Percentiles rank a stretch among this genome's conserved stretches.
phyloP scores from a whole-genome alignment of 2,797 vertebrate species.

The Erpetoichthys calabaricus region DNA sequence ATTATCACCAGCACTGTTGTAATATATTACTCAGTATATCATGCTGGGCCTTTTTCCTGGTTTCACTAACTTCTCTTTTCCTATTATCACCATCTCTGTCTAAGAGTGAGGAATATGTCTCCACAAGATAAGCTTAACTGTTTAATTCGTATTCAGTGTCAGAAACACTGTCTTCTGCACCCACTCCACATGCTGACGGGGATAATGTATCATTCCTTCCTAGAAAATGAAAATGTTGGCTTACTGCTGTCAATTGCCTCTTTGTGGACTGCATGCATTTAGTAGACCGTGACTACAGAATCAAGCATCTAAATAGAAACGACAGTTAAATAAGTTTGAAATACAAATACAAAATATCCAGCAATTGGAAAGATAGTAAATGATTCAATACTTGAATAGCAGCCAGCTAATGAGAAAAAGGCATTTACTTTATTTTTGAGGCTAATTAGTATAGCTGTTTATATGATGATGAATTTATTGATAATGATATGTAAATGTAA shows the following conservation, averaged over 20 bases:
- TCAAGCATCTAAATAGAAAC: no score
- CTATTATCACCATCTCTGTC: neutral
- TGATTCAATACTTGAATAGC: no score
- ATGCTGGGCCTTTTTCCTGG: neutral
- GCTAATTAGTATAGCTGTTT: no score
- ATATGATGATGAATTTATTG: no score
- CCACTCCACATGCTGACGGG: neutral
- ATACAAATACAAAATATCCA: no score
- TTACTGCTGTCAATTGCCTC: neutral
- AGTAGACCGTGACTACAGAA: no score
- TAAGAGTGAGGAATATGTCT: constrained; percentile 2
- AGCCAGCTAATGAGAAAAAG: no score
- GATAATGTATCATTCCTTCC: neutral
- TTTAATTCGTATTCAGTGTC: constrained; percentile 3
- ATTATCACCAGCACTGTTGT: neutral
- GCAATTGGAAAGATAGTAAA: no score
- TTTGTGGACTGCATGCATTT: no score
- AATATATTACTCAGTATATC: neutral
- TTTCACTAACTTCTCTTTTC: neutral
- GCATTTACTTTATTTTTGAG: no score
- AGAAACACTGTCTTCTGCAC: neutral
- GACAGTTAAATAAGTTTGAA: no score
- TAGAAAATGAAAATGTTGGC: neutral
- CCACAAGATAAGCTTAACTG: neutral
- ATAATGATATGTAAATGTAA: no score